These are phyloP conservation scores for Brachyopa scutellaris DNA, from an alignment of 2,888 invertebrate genomes.

Conservation along the genomic window DNA sequence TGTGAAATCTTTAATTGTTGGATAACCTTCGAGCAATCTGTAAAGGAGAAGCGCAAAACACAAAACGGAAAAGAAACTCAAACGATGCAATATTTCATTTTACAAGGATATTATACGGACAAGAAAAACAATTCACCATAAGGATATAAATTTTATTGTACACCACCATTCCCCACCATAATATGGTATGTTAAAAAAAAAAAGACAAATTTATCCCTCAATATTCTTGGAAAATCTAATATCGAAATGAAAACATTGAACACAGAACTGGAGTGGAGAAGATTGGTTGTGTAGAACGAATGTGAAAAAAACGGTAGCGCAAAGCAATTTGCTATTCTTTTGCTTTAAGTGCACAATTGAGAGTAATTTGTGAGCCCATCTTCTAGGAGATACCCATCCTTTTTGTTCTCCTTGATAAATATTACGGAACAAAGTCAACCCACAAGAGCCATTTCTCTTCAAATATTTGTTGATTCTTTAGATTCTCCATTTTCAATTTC, in stretches of 20 bases:
- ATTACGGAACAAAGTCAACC: constrained; percentile 55
- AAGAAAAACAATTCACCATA: constrained; percentile 58
- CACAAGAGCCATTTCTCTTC: constrained; percentile 55
- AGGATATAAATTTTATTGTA: constrained; percentile 63
- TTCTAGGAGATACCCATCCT: constrained; percentile 22
- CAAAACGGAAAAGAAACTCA: constrained; percentile 29
- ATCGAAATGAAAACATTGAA: constrained; percentile 64
- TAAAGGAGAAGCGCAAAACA: constrained; percentile 2
- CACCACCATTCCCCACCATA: constrained; percentile 6
- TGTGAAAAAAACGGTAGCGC: constrained; percentile 25
- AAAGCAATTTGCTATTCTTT: constrained; percentile 68
- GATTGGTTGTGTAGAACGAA: constrained; percentile 29
- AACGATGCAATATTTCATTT: constrained; percentile 69
- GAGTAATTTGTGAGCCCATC: constrained; percentile 70
- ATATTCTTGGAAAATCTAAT: constrained; percentile 61
- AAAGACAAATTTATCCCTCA: constrained; percentile 56
- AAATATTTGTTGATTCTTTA: constrained; percentile 55
- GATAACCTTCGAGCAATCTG: constrained; percentile 51
- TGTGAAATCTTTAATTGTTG: constrained; percentile 60
- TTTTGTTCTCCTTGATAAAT: constrained; percentile 51
- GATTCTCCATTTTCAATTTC: constrained; percentile 52
- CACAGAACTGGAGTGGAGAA: constrained; percentile 16
- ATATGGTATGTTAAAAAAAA: constrained; percentile 44
- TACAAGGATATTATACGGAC: constrained; percentile 55
- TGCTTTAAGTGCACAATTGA: constrained; percentile 69